Base-by-base conservation (phyloP, 2,113 vertebrate species). In the Pachyramphus minor region DNA sequence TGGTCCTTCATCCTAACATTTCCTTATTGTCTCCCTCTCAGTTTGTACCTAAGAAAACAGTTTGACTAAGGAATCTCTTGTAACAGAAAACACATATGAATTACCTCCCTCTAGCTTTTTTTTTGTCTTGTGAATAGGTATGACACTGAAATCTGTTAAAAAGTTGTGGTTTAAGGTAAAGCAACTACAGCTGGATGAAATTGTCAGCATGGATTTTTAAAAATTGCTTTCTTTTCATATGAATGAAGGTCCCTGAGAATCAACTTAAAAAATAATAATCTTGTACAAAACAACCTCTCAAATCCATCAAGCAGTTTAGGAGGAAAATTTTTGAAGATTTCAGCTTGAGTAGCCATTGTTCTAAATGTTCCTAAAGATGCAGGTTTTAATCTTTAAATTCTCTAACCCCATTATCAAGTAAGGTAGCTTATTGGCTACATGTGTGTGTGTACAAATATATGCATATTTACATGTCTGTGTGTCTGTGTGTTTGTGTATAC, bases 401-500 rank as follows among this genome's bases (percentile, higher is more conserved):
- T 80, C 14, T 86, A 44, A 52, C 20, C 8, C 10, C 68, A 55
- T 14, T 31, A 37, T 12, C 8, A 60, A 56, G 33, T 56, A 73
- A 37, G 27, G 23, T 18, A 55, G 14, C 11, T 68, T 8, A 56
- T 63, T 39, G 15, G 8, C 23, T 76, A 28, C 13, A 20, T 83
- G n/a, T 22, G 24, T 8, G 7, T 28, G 23, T 12, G 47, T 9
- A 5, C 52, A 16, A 7, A 18, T 17, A 11, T 37, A 56, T 3
- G 16, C 18, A 5, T 25, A 3, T 16, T 6, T 42, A 1, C 21
- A 1, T 42, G 2, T 56, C 5, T 50, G 6, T 69, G 22, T 49
- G 11, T 22, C 5, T 24, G 20, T 10, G 45, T 8, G 6, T 52
- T 50, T 4, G 15, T 27, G 3, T 23, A 3, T 16, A 5, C 58